Conservation (phyloP, 2,888 invertebrate genomes). For the Cephus nigrinus region DNA sequence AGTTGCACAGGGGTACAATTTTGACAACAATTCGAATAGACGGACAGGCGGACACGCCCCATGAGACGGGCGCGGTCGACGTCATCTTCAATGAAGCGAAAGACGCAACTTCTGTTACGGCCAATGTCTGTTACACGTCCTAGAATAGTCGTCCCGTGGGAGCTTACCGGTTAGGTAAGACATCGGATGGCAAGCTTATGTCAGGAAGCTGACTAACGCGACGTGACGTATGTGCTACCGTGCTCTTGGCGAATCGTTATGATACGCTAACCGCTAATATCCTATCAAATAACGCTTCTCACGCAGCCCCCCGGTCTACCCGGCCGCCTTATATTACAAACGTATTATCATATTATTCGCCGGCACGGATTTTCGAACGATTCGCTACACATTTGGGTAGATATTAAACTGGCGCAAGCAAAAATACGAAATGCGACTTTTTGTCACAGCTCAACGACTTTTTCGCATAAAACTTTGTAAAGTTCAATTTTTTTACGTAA, state of each 20-base stretch:
- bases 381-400: not conserved
- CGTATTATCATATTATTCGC: constrained; percentile 4
- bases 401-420: not conserved
- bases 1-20: constrained; percentile 12
- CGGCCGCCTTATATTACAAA: constrained; percentile 2
- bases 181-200: constrained; percentile 33
- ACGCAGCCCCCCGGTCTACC: not conserved
- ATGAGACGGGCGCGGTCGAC: constrained; percentile 34
- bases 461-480: not conserved
- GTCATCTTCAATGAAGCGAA: constrained; percentile 59
- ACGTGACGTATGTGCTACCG: constrained; percentile 40
- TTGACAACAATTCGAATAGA: constrained; percentile 40
- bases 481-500: not conserved
- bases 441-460: not conserved
- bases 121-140: constrained; percentile 59
- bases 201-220: constrained; percentile 41
- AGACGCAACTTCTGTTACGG: constrained; percentile 41
- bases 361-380: not conserved
- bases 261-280: constrained; percentile 31
- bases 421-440: not conserved
- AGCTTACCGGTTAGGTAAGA: constrained; percentile 42
- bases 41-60: constrained; percentile 30
- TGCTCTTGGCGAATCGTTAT: constrained; percentile 25
- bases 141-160: constrained; percentile 57
- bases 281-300: constrained; percentile 39